Base-by-base conservation (phyloP, 2,797 vertebrate species). In the Gephyroberyx darwinii region DNA sequence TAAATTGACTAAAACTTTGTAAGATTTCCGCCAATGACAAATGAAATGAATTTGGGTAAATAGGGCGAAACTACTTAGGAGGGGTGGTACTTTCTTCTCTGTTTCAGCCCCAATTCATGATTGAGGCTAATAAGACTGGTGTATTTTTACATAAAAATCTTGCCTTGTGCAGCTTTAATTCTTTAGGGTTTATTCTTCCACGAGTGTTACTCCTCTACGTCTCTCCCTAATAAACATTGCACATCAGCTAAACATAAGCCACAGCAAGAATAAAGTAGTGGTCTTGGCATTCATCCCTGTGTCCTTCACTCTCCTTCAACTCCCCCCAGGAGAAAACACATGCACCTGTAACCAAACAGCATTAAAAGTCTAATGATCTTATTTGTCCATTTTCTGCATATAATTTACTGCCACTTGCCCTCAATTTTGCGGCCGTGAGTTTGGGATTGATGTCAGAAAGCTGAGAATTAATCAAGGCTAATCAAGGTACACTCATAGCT, bases 321-420 rank as follows among this genome's bases (percentile, higher is more conserved):
- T 43, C 41, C 13, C 13, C 41, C 33, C 33, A 35, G 6, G 6
- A 35, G 8, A 35, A 8, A 35, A 35, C 26, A 26, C 26, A 26
- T 26, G 8, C 65, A 84, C 80, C 82, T 84, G 73, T 69, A 84
- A 81, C 65, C 70, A 86, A 87, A 81, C 67, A 77, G 63, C 72
- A 74, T 75, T 78, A 59, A 70, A 74, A 69, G 41, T 62, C 53
- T 60, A 71, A 78, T 68, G 51, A 83, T 80, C 43, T 63, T 4
- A 71, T 72, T 75, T 75, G 57, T 58, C 16, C 54, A 51, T 75
- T 76, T 80, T 73, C 14, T 31, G 60, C 77, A 59, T 76, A 62
- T 45, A 78, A 86, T 84, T 74, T 74, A 81, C 64, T 22, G 65
- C 65, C 43, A 75, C 69, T 81, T 88, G 78, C 68, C 74, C 64